Evolutionary conservation across 2,113 vertebrate species (phyloP), one percentile per base, ranked within the genome.

Genomic region (Mohoua ochrocephala): DNA sequence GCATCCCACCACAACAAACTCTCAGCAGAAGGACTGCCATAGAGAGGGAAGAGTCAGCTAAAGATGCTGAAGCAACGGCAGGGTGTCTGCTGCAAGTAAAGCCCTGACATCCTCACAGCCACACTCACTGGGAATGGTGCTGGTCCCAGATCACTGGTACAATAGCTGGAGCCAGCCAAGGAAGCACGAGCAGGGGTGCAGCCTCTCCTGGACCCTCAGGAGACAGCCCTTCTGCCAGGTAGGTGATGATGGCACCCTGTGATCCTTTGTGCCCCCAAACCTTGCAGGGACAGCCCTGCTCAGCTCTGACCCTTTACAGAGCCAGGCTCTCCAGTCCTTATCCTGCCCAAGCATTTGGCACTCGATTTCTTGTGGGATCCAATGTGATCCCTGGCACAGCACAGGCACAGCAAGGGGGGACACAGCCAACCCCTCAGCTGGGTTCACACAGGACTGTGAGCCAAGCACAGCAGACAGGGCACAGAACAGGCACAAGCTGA

Each of bases 361-460:
- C 16, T 27, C 1, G 0, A 2, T 23, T 87, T 54, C 52, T 53
- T 28, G 6, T 17, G 23, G 35, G 31, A 74, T 11, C 49, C 41
- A 56, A 1, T 0, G 0, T 0, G 1, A 31, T 10, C 61, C 69
- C 31, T 47, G 33, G 31, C 15, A 61, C 42, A 30, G 49, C 45
- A 67, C 16, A 37, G 28, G 22, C 63, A 52, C 20, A 45, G 39
- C 11, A 1, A 47, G 8, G 12, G 4, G 31, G 15, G 45, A 37
- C 50, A 30, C 67, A 42, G 30, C 28, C 60, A 87, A 14, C 6
- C 28, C n/a, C 26, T 52, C 1, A 5, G 30, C 0, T 31, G 19
- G 33, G 39, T 44, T 28, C 16, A 35, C 35, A 18, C 53, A 35
- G 19, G 21, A 17, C 37, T 24, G 18, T 24, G 31, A 35, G 33